These are phyloP conservation scores for Brachyhypopomus occidentalis DNA, from an alignment of 2,113 vertebrate species.

Conservation along the genomic window DNA sequence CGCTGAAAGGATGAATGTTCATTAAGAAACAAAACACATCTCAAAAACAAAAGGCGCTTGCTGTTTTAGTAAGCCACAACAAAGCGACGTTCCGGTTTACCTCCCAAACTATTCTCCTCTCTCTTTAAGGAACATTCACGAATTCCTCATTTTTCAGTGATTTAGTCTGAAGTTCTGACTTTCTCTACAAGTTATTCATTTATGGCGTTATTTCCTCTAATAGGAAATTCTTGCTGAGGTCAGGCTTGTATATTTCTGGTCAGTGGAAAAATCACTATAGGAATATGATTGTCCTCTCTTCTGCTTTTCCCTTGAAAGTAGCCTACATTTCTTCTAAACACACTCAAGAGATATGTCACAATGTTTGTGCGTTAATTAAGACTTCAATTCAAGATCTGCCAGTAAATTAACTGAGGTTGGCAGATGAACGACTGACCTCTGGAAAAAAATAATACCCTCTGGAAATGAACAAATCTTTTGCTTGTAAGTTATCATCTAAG, in stretches of 20 bases:
- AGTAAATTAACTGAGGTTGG: slow-evolving; percentile 10
- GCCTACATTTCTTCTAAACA: slow-evolving; percentile 44
- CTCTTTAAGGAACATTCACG: neutral
- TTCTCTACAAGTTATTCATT: slow-evolving; percentile 22
- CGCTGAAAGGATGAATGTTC: neutral
- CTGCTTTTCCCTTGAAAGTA: slow-evolving; percentile 47
- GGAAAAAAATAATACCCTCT: neutral
- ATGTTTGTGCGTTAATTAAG: slow-evolving; percentile 41
- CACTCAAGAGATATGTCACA: slow-evolving; percentile 33
- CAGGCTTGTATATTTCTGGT: slow-evolving; percentile 13
- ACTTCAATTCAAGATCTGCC: slow-evolving; percentile 29
- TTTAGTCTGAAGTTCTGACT: slow-evolving; percentile 13
- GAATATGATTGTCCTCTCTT: slow-evolving; percentile 74
- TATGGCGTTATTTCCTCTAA: slow-evolving; percentile 27
- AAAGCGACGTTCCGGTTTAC: slow-evolving; percentile 45
- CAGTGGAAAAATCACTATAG: slow-evolving; percentile 31
- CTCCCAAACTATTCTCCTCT: slow-evolving; percentile 15
- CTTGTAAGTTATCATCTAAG: neutral
- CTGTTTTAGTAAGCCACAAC: slow-evolving; percentile 35
- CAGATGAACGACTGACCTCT: slow-evolving; percentile 7
- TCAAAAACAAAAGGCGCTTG: slow-evolving; percentile 45
- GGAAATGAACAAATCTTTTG: slow-evolving; percentile 12
- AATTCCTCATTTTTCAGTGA: slow-evolving; percentile 4
- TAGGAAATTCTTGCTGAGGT: slow-evolving; percentile 14
- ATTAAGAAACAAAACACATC: neutral